Evolutionary conservation across 37 sponge, comb jelly and placozoan genomes (phyloP).

Genomic region (Cliona cf. orientalis): DNA sequence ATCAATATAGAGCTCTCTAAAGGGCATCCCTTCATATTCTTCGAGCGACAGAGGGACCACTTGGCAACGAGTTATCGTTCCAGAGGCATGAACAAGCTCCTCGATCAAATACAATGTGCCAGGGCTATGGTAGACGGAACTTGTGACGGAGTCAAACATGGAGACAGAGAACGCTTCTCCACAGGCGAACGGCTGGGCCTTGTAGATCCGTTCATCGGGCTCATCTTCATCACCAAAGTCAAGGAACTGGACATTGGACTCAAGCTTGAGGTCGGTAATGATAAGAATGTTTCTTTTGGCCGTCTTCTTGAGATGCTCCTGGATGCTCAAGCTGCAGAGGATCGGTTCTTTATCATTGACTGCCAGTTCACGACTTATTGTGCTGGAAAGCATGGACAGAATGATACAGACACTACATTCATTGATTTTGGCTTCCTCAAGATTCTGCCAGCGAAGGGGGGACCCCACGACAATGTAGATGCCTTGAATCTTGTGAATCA

Average conservation of each 20-base stretch:
- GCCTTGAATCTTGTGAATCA: slow-evolving; percentile 15
- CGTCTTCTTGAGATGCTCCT: slow-evolving; percentile 19
- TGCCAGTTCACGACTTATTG: slow-evolving; percentile 14
- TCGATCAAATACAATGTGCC: slow-evolving; percentile 33
- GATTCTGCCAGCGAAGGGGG: slow-evolving; percentile 47
- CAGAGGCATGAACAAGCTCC: slow-evolving; percentile 16
- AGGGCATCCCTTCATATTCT: not conserved
- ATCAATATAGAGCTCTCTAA: slow-evolving; percentile 20
- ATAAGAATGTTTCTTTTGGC: slow-evolving; percentile 19
- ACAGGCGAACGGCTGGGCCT: slow-evolving; percentile 62
- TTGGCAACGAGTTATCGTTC: not conserved
- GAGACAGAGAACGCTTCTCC: slow-evolving; percentile 62
- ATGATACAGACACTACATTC: slow-evolving; percentile 59
- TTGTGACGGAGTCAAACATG: slow-evolving; percentile 65
- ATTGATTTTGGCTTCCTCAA: slow-evolving; percentile 29
- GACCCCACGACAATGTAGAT: slow-evolving; percentile 57
- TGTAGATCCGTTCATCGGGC: slow-evolving; percentile 24
- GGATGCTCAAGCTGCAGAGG: slow-evolving; percentile 60
- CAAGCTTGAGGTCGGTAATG: slow-evolving; percentile 52
- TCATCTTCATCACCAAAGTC: slow-evolving; percentile 67
- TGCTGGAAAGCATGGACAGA: slow-evolving; percentile 15
- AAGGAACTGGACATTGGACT: slow-evolving; percentile 77
- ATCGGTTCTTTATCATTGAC: slow-evolving; percentile 73
- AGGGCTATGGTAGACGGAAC: slow-evolving; percentile 38
- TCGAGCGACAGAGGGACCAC: not conserved